Percentiles rank a stretch among this genome's conserved stretches.
phyloP scores from a whole-genome alignment of 2,113 vertebrate genomes.

The Neotragus pygmaeus region DNA sequence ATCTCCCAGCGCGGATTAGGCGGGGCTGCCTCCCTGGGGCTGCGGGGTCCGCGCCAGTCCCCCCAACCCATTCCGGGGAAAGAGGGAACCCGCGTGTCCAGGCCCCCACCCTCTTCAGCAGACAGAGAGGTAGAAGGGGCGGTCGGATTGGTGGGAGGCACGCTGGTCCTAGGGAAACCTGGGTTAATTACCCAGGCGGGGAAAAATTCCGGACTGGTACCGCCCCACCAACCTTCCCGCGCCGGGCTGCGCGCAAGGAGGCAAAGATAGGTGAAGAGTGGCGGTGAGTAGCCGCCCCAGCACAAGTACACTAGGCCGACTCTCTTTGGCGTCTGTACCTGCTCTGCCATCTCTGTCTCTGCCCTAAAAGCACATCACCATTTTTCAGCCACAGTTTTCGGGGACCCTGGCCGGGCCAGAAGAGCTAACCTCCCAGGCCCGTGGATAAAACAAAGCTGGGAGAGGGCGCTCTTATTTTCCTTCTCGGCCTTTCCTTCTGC shows the following conservation, averaged over 20 bases:
- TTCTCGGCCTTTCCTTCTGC: rapidly evolving
- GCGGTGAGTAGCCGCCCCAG: not conserved
- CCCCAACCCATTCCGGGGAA: not conserved
- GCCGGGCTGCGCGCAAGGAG: not conserved
- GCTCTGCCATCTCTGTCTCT: not conserved
- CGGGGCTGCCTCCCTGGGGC: not conserved
- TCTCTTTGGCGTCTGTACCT: not conserved
- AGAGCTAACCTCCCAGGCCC: not conserved
- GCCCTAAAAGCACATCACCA: not conserved
- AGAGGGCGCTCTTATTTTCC: not conserved
- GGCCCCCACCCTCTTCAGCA: not conserved
- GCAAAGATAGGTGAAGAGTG: not conserved
- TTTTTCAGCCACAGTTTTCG: not conserved
- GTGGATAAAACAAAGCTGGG: rapidly evolving
- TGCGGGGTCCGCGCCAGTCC: not conserved
- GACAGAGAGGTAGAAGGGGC: not conserved
- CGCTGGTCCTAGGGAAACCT: not conserved
- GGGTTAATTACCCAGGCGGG: constrained; percentile 38
- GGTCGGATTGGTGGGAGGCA: not conserved
- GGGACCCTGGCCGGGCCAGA: no score
- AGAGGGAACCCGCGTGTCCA: not conserved
- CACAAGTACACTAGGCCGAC: not conserved
- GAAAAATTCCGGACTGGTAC: not conserved
- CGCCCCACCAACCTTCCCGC: not conserved
- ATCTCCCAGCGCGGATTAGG: constrained; percentile 76